Evolutionary conservation across 2,888 invertebrate genomes (phyloP), one percentile per base, ranked within the genome.

Genomic region (Capitulum mitella): DNA sequence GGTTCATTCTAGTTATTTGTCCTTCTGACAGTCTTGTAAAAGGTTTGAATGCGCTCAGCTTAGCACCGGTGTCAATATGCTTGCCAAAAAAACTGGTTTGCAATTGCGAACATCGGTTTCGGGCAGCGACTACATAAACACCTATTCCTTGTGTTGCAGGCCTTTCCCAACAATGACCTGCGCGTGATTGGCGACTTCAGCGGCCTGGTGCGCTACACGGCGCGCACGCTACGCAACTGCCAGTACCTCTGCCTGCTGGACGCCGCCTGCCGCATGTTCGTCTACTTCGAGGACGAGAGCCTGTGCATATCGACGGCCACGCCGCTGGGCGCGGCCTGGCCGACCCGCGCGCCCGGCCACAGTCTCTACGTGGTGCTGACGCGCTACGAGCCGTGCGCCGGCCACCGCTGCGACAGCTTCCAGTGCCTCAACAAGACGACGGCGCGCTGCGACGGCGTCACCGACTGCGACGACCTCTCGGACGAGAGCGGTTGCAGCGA

Each of bases 261-360:
- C 75, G 26, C 43, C 29, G 75, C 40, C n/a, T 75, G 75, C 19
- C 22, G 75, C 19, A 43, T 75, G 75, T 75, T 75, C 29, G 75
- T 75, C 46, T 75, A 75, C 75, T 75, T 75, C 29, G 75, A 75
- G 46, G 43, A 75, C 75, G 75, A 75, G 75, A 75, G 75, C 46
- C n/a, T 75, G 29, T 75, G 75, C 32, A 75, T 75, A 29, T n/a
- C 43, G 5, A 75, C 75, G 12, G 46, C 43, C 75, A 75, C 75
- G 19, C 43, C 75, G 75, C 75, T 75, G 46, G 75, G 75, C 29
- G 3, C 8, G 29, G 75, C 75, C n/a, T 75, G 75, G 75, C 75
- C 75, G 14, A 75, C 75, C 29, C 43, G 75, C 12, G 46, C 46
- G 43, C 29, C 75, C 19, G 75, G 75, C n/a, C 75, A 75, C 75